These are phyloP conservation scores for Girardinichthys multiradiatus DNA, from an alignment of 2,113 vertebrate genomes.

Conservation along the genomic window DNA sequence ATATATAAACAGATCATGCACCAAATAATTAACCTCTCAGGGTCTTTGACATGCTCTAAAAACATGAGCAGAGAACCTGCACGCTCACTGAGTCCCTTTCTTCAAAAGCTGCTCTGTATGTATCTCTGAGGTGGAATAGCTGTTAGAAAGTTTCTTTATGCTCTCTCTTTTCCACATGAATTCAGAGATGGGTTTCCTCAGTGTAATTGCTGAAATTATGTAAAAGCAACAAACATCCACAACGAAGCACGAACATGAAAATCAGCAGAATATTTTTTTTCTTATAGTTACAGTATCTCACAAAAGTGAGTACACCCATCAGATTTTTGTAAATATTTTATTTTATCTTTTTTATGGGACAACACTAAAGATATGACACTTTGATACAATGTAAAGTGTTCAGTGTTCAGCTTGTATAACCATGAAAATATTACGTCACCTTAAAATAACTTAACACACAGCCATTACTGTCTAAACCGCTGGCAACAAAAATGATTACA, in stretches of 20 bases:
- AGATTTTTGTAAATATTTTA: too few relatives aligned
- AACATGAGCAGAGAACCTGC: slow-evolving; percentile 15
- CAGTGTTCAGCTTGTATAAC: too few relatives aligned
- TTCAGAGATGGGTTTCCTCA: background rate
- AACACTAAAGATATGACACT: too few relatives aligned
- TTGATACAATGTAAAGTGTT: too few relatives aligned
- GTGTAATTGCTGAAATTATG: background rate
- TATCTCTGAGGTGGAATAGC: slow-evolving; percentile 32
- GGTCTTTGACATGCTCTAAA: slow-evolving; percentile 72
- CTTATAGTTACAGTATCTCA: too few relatives aligned
- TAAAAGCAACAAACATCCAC: background rate
- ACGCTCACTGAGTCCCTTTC: background rate
- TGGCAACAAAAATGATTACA: too few relatives aligned
- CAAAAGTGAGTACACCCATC: too few relatives aligned
- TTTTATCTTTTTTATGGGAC: too few relatives aligned
- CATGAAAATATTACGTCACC: too few relatives aligned
- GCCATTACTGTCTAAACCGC: too few relatives aligned
- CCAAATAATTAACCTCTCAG: slow-evolving; percentile 77
- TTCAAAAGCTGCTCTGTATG: slow-evolving; percentile 20
- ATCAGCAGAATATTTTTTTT: background rate
- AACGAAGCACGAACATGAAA: background rate
- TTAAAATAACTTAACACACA: too few relatives aligned
- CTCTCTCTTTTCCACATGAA: background rate
- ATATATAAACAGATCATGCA: slow-evolving; percentile 79
- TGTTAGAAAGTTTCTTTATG: background rate